Base-by-base conservation (phyloP, 2,888 invertebrate species). In the Spatulosminthurus flaviceps region DNA sequence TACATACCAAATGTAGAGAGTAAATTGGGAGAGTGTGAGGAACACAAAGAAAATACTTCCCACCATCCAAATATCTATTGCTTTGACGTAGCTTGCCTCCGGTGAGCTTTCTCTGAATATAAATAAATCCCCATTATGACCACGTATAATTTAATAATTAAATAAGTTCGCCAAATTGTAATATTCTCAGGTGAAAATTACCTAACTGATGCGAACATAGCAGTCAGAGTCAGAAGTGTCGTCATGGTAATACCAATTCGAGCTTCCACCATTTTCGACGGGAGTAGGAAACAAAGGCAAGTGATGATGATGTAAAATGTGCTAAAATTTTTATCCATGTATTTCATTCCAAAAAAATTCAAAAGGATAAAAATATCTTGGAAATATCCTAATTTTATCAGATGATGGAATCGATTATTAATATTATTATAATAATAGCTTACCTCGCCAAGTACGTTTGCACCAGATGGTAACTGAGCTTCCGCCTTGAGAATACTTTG, bases 211-310 rank as follows among this genome's bases (percentile, higher is more conserved):
- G 82, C 81, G 69, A 84, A 84, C 84, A 84, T 84, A 1, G 84
- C 79, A 1, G 84, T 84, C 11, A 84, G 74, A 0, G 84, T 84
- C 0, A 84, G 79, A 28, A 84, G 75, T 1, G 83, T 82, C 13
- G 84, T 84, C 84, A 84, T 83, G 22, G 80, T 80, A 22, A 83
- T 82, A 41, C 84, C 84, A 24, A 84, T 84, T 73, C 83, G 75
- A 11, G 83, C 84, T 66, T 82, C 83, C 0, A 83, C 82, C 80
- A 82, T 82, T 72, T 80, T 61, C 11, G 83, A 78, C 1, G 84
- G 84, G 1, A 84, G 75, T 13, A 84, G 79, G 29, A 82, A 84
- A 51, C 83, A 82, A 0, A 84, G 76, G 80, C 83, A 83, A 22
- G 83, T 84, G n/a, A 84, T 82, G 13, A 84, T 80, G 24, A 84